phyloP scores from a whole-genome alignment of 2,888 invertebrate species.

The Tubulanus polymorphus region DNA sequence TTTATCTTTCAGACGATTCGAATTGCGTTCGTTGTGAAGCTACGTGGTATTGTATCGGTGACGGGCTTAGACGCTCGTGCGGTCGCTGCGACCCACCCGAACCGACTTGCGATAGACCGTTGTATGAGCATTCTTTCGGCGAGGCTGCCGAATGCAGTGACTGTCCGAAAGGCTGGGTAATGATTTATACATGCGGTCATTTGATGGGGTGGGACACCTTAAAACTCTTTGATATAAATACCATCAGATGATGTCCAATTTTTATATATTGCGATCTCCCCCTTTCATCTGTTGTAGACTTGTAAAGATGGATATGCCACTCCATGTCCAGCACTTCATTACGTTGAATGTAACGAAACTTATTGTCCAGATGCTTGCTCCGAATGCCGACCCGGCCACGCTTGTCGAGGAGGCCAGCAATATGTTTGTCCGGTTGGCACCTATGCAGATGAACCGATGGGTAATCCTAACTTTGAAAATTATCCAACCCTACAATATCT shows the following conservation, averaged over 20 bases:
- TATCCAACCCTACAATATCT: not conserved
- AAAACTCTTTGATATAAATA: too few relatives aligned
- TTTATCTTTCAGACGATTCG: conserved; percentile 29
- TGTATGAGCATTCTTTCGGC: conserved; percentile 37
- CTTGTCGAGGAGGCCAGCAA: conserved; percentile 29
- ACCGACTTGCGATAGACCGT: conserved; percentile 29
- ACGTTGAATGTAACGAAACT: conserved; percentile 29
- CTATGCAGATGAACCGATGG: conserved; percentile 26
- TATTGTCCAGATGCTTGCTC: conserved; percentile 28
- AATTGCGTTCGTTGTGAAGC: conserved; percentile 37
- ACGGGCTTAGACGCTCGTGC: conserved; percentile 28
- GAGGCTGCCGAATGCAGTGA: conserved; percentile 26
- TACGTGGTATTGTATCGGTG: conserved; percentile 35
- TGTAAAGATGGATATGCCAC: conserved; percentile 30
- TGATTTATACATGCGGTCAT: not conserved
- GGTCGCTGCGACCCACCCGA: conserved; percentile 35
- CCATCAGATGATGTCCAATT: too few relatives aligned
- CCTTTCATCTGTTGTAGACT: conserved; percentile 22
- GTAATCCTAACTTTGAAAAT: conserved; percentile 12
- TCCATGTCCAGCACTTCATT: conserved; percentile 27
- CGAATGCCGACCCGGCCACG: conserved; percentile 31
- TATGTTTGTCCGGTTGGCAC: conserved; percentile 26
- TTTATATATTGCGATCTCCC: too few relatives aligned
- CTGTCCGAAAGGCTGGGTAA: conserved; percentile 39
- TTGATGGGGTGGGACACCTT: not conserved